phyloP scores from a whole-genome alignment of 92 coral and sea anemone species.

The Epizoanthus stellaris region DNA sequence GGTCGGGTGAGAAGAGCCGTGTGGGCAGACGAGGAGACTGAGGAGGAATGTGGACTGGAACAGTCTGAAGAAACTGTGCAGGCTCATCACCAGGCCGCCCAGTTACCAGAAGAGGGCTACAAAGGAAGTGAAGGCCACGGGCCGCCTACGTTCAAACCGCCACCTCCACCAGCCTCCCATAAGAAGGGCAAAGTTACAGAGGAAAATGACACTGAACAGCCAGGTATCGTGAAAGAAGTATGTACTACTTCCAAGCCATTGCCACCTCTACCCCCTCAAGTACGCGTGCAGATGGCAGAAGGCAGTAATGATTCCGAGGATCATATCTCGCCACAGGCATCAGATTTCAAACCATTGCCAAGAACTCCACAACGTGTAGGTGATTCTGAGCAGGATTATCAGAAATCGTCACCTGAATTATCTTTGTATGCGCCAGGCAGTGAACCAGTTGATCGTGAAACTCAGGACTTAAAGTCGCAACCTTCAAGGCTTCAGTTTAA shows the following conservation, averaged over 20 bases:
- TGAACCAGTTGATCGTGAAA: neutral
- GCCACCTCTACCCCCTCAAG: slow-evolving; percentile 11
- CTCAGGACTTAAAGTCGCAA: neutral
- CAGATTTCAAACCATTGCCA: too few relatives aligned
- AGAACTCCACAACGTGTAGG: too few relatives aligned
- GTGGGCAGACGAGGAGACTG: slow-evolving; percentile 35
- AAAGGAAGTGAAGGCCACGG: neutral
- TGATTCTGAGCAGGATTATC: neutral
- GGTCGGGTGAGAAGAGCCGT: slow-evolving; percentile 25
- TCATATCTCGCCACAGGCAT: too few relatives aligned
- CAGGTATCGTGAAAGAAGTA: too few relatives aligned
- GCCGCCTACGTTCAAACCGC: slow-evolving; percentile 59
- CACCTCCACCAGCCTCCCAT: slow-evolving; percentile 38
- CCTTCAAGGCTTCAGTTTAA: neutral
- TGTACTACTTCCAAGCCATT: neutral
- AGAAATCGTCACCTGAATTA: neutral
- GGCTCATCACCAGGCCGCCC: neutral
- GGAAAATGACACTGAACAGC: neutral
- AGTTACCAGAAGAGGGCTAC: neutral
- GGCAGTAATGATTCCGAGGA: neutral
- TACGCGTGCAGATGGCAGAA: neutral
- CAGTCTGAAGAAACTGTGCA: slow-evolving; percentile 32
- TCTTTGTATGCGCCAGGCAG: neutral
- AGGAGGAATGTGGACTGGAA: neutral
- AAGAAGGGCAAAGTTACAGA: neutral